A percentile compares a stretch with the other conserved stretches of the same genome.
Conservation (phyloP, 2,113 vertebrate genomes). For the Albula goreensis region DNA sequence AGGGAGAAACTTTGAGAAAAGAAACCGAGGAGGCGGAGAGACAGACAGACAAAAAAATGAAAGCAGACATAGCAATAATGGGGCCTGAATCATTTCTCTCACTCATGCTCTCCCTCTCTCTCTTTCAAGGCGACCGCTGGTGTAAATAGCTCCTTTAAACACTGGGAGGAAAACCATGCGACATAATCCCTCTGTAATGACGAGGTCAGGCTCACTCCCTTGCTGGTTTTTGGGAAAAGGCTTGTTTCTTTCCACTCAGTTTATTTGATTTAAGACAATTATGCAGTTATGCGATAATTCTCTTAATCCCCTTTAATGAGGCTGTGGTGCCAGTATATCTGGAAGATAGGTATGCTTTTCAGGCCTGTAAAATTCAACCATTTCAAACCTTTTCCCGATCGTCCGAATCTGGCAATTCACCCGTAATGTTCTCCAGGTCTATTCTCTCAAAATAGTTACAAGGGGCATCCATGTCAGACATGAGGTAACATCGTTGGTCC, state of each 20-base stretch:
- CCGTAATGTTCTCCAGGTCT: background rate
- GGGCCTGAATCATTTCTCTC: background rate
- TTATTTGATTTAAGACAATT: constrained; percentile 57
- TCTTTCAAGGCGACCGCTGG: constrained; percentile 1
- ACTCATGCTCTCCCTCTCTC: background rate
- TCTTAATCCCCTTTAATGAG: constrained; percentile 60
- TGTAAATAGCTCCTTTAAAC: constrained; percentile 20
- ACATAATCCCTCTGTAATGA: constrained; percentile 3
- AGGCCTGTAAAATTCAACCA: constrained; percentile 32
- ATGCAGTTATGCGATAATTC: constrained; percentile 56
- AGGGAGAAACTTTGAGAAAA: background rate
- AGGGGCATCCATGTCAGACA: background rate
- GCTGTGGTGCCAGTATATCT: constrained; percentile 47
- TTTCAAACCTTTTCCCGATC: background rate
- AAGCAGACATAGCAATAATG: constrained; percentile 22
- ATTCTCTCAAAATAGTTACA: background rate
- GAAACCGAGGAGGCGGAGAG: background rate
- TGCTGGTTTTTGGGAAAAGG: constrained; percentile 47
- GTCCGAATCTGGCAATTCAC: background rate
- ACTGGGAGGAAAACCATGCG: constrained; percentile 6
- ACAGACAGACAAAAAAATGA: constrained; percentile 7
- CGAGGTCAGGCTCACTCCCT: background rate
- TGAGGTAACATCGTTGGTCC: background rate
- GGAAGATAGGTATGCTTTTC: constrained; percentile 24
- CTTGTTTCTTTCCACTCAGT: constrained; percentile 54